Evolutionary conservation across 2,113 vertebrate genomes (phyloP).

Genomic region (Junco hyemalis): DNA sequence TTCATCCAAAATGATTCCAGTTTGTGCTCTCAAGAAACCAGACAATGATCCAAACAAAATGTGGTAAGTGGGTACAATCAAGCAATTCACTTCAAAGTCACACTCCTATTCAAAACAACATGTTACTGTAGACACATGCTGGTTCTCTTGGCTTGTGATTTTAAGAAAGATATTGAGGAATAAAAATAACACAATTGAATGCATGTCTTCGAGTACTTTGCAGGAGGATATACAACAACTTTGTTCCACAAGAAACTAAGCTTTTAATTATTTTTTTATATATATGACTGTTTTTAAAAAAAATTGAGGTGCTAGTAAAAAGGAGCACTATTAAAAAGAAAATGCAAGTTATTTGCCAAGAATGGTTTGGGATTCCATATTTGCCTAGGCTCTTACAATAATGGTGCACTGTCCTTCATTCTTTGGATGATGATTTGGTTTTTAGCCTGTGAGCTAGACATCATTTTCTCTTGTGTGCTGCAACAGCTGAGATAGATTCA

Average conservation of each 20-base stretch:
- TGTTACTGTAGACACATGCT: neutral
- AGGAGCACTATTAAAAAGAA: neutral
- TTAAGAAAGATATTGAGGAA: neutral
- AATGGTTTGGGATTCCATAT: neutral
- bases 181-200: neutral
- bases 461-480: neutral
- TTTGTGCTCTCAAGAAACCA: neutral
- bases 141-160: neutral
- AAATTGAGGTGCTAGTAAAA: neutral
- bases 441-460: neutral
- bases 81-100: neutral
- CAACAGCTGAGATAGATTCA: neutral
- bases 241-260: neutral
- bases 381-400: neutral
- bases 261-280: neutral
- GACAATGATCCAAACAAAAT: neutral
- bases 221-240: neutral
- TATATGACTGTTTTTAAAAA: neutral
- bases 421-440: neutral
- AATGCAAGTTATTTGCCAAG: neutral
- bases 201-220: neutral
- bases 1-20: neutral
- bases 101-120: neutral
- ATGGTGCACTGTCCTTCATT: neutral
- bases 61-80: neutral